These are phyloP conservation scores for Nestor notabilis DNA, from an alignment of 2,113 vertebrate species.

Conservation along the genomic window DNA sequence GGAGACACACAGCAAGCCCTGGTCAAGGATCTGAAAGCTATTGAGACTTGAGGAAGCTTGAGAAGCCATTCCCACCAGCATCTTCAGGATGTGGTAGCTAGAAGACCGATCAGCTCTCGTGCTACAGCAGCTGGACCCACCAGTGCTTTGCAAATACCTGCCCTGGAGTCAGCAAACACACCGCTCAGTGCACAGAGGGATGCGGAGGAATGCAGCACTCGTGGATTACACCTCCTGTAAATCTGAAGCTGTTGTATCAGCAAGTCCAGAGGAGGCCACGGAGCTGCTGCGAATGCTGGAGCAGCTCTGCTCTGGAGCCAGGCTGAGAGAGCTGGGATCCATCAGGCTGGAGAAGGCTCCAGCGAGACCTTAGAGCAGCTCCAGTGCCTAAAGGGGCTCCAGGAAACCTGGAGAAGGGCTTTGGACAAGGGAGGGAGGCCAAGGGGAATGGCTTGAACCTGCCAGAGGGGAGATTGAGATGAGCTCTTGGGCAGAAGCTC, in stretches of 20 bases:
- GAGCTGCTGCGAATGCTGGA: too few relatives aligned
- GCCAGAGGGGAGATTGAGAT: too few relatives aligned
- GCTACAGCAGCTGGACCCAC: neutral
- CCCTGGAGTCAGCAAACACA: neutral
- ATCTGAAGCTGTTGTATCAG: neutral
- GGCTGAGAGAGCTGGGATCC: neutral
- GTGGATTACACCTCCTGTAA: accelerated
- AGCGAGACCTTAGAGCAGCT: neutral
- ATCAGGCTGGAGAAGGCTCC: neutral
- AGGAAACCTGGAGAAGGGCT: neutral
- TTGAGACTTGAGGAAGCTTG: neutral
- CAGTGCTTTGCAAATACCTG: neutral
- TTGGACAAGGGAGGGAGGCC: too few relatives aligned
- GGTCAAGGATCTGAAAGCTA: neutral
- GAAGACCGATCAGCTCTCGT: neutral
- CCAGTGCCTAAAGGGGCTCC: neutral
- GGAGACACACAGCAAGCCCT: accelerated
- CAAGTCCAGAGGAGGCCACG: too few relatives aligned
- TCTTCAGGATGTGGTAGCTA: neutral
- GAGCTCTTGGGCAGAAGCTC: too few relatives aligned
- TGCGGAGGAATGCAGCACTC: accelerated
- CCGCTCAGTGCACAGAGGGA: accelerated
- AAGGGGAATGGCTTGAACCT: too few relatives aligned
- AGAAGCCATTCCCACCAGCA: neutral
- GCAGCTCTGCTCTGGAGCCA: neutral